Conservation (phyloP, 2,797 vertebrate species). For the Mallotus villosus region DNA sequence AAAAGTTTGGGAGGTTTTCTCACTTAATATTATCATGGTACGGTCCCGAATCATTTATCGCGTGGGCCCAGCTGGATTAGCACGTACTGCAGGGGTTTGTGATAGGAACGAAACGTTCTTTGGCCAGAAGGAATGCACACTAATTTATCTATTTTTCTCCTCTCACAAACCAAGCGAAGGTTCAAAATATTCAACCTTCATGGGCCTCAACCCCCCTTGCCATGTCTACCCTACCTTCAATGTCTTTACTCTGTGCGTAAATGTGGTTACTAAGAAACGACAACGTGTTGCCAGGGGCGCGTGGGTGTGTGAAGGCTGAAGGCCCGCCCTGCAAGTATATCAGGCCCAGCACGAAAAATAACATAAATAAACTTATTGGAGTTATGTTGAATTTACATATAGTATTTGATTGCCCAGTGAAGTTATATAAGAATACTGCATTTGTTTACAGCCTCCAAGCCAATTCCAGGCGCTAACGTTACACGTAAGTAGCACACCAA, state of each 20-base stretch:
- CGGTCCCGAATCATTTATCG: too few relatives aligned
- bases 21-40: too few relatives aligned
- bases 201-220: not conserved
- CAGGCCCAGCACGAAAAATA: not conserved
- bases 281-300: constrained; percentile 11
- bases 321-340: constrained; percentile 1
- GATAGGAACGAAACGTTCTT: not conserved
- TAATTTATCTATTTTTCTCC: constrained; percentile 4
- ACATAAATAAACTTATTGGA: not conserved
- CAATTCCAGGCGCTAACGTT: too few relatives aligned
- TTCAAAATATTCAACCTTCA: constrained; percentile 1
- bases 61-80: too few relatives aligned
- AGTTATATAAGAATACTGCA: too few relatives aligned
- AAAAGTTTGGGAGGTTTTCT: too few relatives aligned
- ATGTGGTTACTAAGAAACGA: constrained; percentile 19
- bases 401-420: too few relatives aligned
- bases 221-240: constrained; percentile 2
- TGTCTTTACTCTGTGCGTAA: constrained; percentile 12
- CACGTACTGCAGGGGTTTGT: too few relatives aligned
- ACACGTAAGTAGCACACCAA: too few relatives aligned
- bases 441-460: too few relatives aligned
- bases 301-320: constrained; percentile 7
- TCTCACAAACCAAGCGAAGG: not conserved
- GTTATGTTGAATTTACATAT: not conserved
- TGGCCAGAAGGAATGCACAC: not conserved